Evolutionary conservation across 2,113 vertebrate species (phyloP).

Genomic region (Gallinago paraguaiae): DNA sequence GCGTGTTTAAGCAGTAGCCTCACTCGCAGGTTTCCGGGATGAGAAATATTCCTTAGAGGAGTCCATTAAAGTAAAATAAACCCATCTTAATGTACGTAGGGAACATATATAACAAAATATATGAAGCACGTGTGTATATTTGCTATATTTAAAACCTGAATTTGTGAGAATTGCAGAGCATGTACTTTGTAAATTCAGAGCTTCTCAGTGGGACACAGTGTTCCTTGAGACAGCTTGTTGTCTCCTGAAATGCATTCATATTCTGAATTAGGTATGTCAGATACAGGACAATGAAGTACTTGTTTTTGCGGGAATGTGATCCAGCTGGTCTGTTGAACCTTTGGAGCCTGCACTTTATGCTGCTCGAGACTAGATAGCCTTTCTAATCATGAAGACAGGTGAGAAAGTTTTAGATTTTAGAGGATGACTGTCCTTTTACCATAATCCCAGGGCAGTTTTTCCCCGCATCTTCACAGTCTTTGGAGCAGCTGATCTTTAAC

Average conservation of each 20-base stretch:
- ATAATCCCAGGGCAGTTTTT: neutral
- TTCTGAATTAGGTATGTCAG: neutral
- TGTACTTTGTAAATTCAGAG: neutral
- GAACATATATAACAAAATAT: neutral
- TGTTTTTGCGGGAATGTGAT: neutral
- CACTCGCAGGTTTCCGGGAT: neutral
- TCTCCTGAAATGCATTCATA: neutral
- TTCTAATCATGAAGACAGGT: neutral
- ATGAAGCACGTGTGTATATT: neutral
- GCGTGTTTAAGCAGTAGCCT: neutral
- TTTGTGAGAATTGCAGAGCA: neutral
- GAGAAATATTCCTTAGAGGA: neutral
- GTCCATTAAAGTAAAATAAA: constrained; percentile 9
- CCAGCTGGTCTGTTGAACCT: neutral
- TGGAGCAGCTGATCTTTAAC: neutral
- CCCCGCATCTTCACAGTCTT: neutral
- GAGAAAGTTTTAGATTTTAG: neutral
- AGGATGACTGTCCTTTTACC: neutral
- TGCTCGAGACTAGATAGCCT: neutral
- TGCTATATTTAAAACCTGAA: neutral
- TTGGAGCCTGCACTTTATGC: neutral
- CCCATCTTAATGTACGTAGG: neutral
- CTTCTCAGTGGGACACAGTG: neutral
- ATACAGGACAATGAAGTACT: neutral
- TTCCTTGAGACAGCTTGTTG: neutral